These are phyloP conservation scores for Acrocephalus scirpaceus DNA, from an alignment of 2,797 vertebrate species.

Conservation along the genomic window DNA sequence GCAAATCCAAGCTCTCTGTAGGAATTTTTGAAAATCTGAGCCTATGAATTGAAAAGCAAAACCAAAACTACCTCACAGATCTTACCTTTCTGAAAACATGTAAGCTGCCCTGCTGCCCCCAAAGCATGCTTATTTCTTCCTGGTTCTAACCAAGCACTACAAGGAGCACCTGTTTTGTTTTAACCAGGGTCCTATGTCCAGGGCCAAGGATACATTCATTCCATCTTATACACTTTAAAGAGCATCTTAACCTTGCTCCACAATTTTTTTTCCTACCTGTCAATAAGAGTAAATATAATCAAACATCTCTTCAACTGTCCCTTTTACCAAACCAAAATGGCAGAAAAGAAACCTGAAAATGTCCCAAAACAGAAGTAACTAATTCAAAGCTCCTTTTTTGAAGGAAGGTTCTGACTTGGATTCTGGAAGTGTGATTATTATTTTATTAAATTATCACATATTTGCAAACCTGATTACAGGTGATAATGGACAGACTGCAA, in stretches of 20 bases:
- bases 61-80: rapidly evolving
- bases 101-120: not conserved
- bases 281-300: not conserved
- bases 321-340: not conserved
- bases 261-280: not conserved
- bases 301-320: not conserved
- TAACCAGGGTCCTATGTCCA: not conserved
- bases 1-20: not conserved
- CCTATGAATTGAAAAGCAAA: not conserved
- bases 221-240: not conserved
- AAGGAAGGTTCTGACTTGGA: not conserved
- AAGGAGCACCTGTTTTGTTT: not conserved
- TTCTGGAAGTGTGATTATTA: not conserved
- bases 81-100: not conserved
- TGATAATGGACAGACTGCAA: not conserved
- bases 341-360: not conserved
- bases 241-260: not conserved
- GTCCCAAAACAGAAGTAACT: not conserved
- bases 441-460: conserved; percentile 2
- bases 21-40: not conserved
- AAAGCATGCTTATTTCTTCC: not conserved
- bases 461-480: not conserved
- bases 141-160: not conserved
- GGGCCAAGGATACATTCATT: not conserved
- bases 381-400: not conserved